These are phyloP conservation scores for Carcinoscorpius rotundicauda DNA, from an alignment of 1,140 invertebrate species.

Conservation along the genomic window DNA sequence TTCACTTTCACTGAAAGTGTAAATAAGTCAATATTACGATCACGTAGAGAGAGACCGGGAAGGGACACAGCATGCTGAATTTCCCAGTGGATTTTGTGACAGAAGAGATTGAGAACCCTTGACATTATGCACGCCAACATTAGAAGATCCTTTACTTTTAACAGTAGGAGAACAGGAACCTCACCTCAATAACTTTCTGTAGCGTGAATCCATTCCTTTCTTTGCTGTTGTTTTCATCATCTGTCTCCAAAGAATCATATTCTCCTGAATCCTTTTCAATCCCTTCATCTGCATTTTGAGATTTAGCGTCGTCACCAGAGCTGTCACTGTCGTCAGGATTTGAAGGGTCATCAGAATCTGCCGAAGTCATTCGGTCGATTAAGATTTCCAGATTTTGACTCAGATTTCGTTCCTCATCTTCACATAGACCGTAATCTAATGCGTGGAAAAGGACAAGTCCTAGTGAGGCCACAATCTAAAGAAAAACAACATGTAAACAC, in stretches of 20 bases:
- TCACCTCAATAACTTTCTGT: slow-evolving; percentile 30
- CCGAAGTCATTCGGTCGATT: slow-evolving; percentile 63
- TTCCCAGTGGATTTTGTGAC: no score
- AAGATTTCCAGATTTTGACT: slow-evolving; percentile 70
- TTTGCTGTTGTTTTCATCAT: slow-evolving; percentile 30
- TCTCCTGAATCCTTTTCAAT: slow-evolving; percentile 78
- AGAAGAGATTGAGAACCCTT: no score
- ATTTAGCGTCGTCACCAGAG: slow-evolving; percentile 9
- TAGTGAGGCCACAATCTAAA: slow-evolving; percentile 59
- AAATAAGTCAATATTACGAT: no score
- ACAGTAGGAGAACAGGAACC: background rate
- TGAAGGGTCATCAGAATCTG: slow-evolving; percentile 30
- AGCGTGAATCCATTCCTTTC: slow-evolving; percentile 27
- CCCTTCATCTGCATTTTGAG: slow-evolving; percentile 51
- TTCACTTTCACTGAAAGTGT: no score
- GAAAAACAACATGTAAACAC: no score
- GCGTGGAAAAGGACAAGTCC: slow-evolving; percentile 72
- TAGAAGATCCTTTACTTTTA: no score
- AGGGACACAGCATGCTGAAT: no score
- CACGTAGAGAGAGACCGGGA: no score
- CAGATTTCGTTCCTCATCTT: slow-evolving; percentile 70
- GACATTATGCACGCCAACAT: no score
- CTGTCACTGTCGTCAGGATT: slow-evolving; percentile 6
- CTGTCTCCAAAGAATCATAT: slow-evolving; percentile 36
- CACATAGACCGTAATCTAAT: slow-evolving; percentile 69